phyloP scores from a whole-genome alignment of 2,797 vertebrate genomes.

The Acanthurus lineatus region DNA sequence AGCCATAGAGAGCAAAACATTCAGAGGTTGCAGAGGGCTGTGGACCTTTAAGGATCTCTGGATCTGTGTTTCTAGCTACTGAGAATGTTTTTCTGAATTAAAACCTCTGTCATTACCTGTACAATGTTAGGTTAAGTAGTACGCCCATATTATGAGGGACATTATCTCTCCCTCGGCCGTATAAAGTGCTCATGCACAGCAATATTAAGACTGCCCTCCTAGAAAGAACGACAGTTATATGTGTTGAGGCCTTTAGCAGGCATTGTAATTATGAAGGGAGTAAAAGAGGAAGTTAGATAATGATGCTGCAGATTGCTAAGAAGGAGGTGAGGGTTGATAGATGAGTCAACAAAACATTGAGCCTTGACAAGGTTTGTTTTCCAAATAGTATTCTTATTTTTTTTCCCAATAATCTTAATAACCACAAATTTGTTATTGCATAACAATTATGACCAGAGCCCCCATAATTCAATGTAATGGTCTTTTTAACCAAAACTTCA shows the following conservation, averaged over 20 bases:
- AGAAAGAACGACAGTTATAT: no score
- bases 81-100: slow-evolving; percentile 19
- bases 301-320: not conserved
- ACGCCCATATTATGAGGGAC: slow-evolving; percentile 6
- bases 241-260: no score
- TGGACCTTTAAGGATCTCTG: slow-evolving; percentile 3
- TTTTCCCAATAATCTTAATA: not conserved
- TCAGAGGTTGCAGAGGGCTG: no score
- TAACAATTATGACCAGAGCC: no score
- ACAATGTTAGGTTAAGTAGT: not conserved
- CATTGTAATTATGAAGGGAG: no score
- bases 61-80: slow-evolving; percentile 15
- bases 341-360: no score
- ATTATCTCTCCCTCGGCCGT: slow-evolving; percentile 2
- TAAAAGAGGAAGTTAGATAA: not conserved
- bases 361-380: no score
- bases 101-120: not conserved
- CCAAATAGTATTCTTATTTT: no score
- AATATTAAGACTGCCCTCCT: not conserved
- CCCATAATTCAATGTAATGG: not conserved
- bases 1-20: not conserved
- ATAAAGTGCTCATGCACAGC: not conserved
- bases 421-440: not conserved
- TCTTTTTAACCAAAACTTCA: not conserved
- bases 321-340: no score